phyloP scores from a whole-genome alignment of 2,888 invertebrate species.

The Xestia rhomboidea region DNA sequence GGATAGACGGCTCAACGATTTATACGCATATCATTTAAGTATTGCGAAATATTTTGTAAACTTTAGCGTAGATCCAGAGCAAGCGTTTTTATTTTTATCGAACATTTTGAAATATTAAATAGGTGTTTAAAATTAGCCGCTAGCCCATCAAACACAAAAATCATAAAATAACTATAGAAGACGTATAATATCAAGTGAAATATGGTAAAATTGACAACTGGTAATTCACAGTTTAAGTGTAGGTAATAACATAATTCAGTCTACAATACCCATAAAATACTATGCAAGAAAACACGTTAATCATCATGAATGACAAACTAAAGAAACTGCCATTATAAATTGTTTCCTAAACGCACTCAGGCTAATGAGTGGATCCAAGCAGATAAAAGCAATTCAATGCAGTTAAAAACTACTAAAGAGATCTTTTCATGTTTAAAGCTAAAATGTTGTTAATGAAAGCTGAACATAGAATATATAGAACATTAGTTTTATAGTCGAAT shows the following conservation, averaged over 20 bases:
- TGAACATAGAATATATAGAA: background rate
- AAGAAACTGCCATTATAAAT: background rate
- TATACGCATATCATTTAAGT: constrained; percentile 15
- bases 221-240: no score
- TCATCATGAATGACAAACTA: background rate
- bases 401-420: background rate
- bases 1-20: constrained; percentile 24
- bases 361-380: background rate
- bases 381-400: background rate
- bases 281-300: no score
- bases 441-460: constrained; percentile 12
- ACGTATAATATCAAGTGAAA: no score
- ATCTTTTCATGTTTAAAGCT: background rate
- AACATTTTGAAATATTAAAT: background rate
- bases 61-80: background rate
- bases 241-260: no score
- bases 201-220: background rate
- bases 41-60: constrained; percentile 1
- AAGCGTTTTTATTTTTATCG: background rate
- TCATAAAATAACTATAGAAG: no score
- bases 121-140: background rate
- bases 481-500: background rate
- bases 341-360: background rate
- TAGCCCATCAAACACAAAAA: background rate
- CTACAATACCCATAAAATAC: background rate